These are phyloP conservation scores for Nettapus auritus DNA, from an alignment of 2,113 vertebrate genomes.

Conservation along the genomic window DNA sequence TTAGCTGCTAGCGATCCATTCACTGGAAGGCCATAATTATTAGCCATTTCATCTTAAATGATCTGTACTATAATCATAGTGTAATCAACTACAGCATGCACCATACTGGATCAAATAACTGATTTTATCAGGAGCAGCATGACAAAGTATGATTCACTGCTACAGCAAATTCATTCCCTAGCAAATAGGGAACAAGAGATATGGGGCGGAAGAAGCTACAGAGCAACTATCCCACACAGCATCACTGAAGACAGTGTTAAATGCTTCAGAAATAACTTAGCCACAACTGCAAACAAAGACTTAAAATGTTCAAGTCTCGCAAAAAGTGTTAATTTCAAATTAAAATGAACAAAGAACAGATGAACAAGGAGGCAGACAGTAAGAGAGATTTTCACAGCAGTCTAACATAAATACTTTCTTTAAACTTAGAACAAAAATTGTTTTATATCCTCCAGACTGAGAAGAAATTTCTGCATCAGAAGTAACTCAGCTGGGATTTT, in stretches of 20 bases:
- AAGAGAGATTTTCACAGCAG: not conserved
- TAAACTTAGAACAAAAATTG: not conserved
- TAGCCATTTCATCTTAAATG: not conserved
- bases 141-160: not conserved
- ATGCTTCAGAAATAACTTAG: not conserved
- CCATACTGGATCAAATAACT: not conserved
- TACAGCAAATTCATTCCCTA: not conserved
- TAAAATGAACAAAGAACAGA: not conserved
- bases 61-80: not conserved
- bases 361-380: not conserved
- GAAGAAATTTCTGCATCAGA: not conserved
- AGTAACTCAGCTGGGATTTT: not conserved
- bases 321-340: not conserved
- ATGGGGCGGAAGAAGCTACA: not conserved
- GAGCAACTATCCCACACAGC: not conserved
- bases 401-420: not conserved
- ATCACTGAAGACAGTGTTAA: not conserved
- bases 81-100: not conserved
- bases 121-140: not conserved
- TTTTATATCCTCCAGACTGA: not conserved
- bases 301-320: not conserved
- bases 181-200: not conserved
- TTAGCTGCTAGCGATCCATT: not conserved
- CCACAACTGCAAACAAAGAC: not conserved
- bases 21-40: not conserved